Evolutionary conservation across 2,113 vertebrate species (phyloP).

Genomic region (Nematolebias whitei): DNA sequence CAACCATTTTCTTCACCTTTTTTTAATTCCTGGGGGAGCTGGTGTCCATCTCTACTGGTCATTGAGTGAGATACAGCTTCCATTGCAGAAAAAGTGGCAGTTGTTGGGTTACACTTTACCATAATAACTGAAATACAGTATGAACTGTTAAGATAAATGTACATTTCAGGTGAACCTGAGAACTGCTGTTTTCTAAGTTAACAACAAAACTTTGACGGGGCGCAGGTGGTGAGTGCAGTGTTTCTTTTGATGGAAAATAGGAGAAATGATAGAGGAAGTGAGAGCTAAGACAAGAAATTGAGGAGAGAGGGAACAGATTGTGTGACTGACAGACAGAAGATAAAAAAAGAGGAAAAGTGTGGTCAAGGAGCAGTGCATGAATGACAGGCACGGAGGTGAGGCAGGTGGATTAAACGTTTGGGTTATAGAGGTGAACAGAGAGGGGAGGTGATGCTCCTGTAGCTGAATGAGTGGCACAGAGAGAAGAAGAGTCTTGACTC

Average conservation of each 20-base stretch:
- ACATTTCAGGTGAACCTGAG: not conserved
- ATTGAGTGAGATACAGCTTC: too few species aligned
- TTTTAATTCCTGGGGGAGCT: too few species aligned
- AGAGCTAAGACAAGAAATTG: slow-evolving; percentile 15
- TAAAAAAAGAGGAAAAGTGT: not conserved
- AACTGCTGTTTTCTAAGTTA: not conserved
- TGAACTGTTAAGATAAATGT: not conserved
- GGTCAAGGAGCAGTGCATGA: slow-evolving; percentile 2
- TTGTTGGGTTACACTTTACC: not conserved
- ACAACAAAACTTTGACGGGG: not conserved
- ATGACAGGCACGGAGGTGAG: slow-evolving; percentile 29
- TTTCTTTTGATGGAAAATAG: slow-evolving; percentile 8
- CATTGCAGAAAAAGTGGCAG: not conserved
- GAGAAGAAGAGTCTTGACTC: not conserved
- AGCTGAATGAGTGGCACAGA: slow-evolving; percentile 22
- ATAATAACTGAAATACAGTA: not conserved
- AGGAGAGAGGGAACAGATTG: slow-evolving; percentile 22
- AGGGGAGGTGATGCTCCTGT: slow-evolving; percentile 19
- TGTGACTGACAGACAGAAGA: slow-evolving; percentile 13
- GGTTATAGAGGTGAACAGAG: slow-evolving; percentile 20
- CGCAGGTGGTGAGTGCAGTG: slow-evolving; percentile 16
- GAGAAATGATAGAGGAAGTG: slow-evolving; percentile 1
- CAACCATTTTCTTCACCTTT: too few species aligned
- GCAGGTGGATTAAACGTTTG: slow-evolving; percentile 32
- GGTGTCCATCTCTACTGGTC: too few species aligned